Conservation (phyloP, 1,140 invertebrate species). For the Drosophila navojoa region DNA sequence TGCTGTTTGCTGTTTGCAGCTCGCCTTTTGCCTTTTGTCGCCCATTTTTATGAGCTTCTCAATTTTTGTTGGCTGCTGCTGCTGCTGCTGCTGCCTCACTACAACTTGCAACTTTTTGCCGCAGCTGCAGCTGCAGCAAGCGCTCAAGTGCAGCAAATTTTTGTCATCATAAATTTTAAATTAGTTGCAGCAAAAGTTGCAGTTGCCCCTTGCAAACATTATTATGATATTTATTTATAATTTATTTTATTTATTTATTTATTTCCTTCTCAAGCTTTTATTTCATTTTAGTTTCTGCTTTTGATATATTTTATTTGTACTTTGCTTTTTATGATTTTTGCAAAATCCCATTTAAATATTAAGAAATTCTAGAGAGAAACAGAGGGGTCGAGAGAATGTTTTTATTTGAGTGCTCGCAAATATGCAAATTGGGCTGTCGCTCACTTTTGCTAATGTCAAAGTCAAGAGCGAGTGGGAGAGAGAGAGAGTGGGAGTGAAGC, state of each 20-base stretch:
- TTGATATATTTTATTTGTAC: background rate
- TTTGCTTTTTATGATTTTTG: too few species aligned
- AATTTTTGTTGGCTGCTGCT: conserved; percentile 8
- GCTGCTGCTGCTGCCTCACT: background rate
- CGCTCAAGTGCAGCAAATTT: conserved; percentile 63
- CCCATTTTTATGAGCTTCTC: conserved; percentile 33
- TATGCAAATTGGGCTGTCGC: conserved; percentile 38
- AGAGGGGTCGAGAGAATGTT: background rate
- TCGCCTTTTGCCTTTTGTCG: conserved; percentile 13
- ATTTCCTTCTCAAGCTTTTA: conserved; percentile 11
- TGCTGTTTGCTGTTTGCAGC: conserved; percentile 27
- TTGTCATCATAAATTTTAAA: conserved; percentile 71
- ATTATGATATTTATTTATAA: conserved; percentile 54
- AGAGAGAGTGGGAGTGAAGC: too few species aligned
- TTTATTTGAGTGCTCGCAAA: conserved; percentile 24
- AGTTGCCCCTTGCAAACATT: conserved; percentile 13
- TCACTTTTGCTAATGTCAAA: conserved; percentile 40
- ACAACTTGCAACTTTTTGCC: conserved; percentile 54
- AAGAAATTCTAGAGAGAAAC: background rate
- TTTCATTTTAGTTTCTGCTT: too few species aligned
- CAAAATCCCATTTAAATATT: background rate
- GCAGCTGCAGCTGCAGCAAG: conserved; percentile 36
- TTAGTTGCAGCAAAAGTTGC: conserved; percentile 61
- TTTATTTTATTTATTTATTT: conserved; percentile 15
- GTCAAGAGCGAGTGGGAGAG: conserved; percentile 1